Conservation (phyloP, 2,797 vertebrate species). For the Triplophysa yarkandensis region DNA sequence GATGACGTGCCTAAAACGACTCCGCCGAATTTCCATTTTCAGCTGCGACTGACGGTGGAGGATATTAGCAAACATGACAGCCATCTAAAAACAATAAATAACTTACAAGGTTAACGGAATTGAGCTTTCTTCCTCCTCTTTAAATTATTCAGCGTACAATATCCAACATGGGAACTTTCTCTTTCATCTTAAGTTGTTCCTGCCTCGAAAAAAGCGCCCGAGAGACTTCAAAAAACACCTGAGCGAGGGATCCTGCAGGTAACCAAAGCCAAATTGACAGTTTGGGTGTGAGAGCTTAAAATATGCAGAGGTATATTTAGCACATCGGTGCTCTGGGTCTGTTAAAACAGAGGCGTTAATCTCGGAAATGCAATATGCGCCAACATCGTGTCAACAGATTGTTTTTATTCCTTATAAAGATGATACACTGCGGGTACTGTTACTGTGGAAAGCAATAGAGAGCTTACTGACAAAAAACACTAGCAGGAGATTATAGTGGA, state of each 20-base stretch:
- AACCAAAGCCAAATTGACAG: constrained; percentile 45
- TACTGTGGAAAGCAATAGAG: neutral
- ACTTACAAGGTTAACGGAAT: constrained; percentile 59
- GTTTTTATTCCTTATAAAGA: constrained; percentile 36
- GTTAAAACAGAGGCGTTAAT: constrained; percentile 28
- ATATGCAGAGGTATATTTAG: constrained; percentile 46
- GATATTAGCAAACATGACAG: constrained; percentile 62
- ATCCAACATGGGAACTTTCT: constrained; percentile 48
- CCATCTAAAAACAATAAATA: constrained; percentile 60
- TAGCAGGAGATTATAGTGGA: constrained; percentile 13
- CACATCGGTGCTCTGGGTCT: constrained; percentile 14
- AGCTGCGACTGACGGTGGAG: constrained; percentile 39
- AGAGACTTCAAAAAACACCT: constrained; percentile 36
- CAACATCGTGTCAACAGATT: constrained; percentile 6
- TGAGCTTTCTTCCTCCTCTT: constrained; percentile 52
- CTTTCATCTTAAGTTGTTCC: constrained; percentile 59
- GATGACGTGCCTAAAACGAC: constrained; percentile 46
- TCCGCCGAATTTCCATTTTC: constrained; percentile 43
- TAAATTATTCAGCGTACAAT: constrained; percentile 63
- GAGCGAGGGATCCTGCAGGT: constrained; percentile 22
- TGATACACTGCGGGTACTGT: neutral
- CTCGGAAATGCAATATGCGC: constrained; percentile 11
- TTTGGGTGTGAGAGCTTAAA: constrained; percentile 36
- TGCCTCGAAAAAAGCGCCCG: constrained; percentile 25
- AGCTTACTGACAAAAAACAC: neutral